These are phyloP conservation scores for Phania funesta DNA, from an alignment of 2,888 invertebrate genomes.

Conservation along the genomic window DNA sequence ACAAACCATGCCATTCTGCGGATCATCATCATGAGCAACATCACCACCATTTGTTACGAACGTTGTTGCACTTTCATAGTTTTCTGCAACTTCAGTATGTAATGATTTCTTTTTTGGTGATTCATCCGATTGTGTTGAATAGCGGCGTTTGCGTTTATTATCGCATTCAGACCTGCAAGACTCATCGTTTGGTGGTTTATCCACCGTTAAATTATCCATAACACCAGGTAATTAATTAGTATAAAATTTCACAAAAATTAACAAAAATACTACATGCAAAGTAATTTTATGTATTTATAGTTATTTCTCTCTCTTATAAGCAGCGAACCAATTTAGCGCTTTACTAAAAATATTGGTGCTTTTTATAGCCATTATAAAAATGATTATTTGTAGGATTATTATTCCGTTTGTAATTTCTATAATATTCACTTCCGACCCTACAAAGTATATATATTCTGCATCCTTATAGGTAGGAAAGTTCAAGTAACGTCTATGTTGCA, in stretches of 20 bases:
- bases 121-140: constrained; percentile 62
- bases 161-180: neutral
- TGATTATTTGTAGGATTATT: too few relatives aligned
- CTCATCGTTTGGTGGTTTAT: neutral
- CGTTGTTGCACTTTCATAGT: constrained; percentile 8
- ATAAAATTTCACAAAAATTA: neutral
- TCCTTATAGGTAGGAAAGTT: too few relatives aligned
- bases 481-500: too few relatives aligned
- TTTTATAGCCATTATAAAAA: too few relatives aligned
- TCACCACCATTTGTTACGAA: constrained; percentile 16
- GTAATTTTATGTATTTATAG: too few relatives aligned
- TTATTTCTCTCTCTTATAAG: too few relatives aligned
- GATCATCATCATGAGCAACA: constrained; percentile 4
- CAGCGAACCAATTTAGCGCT: too few relatives aligned
- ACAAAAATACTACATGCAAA: neutral
- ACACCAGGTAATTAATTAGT: neutral
- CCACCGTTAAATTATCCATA: constrained; percentile 35
- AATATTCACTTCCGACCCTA: too few relatives aligned
- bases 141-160: constrained; percentile 72
- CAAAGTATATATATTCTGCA: too few relatives aligned
- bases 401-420: too few relatives aligned
- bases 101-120: constrained; percentile 52
- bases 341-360: too few relatives aligned
- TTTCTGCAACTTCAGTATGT: neutral
- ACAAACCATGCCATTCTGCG: neutral